Evolutionary conservation across 2,113 vertebrate species (phyloP), one percentile per base, ranked within the genome.

Genomic region (Phyllostomus hastatus): DNA sequence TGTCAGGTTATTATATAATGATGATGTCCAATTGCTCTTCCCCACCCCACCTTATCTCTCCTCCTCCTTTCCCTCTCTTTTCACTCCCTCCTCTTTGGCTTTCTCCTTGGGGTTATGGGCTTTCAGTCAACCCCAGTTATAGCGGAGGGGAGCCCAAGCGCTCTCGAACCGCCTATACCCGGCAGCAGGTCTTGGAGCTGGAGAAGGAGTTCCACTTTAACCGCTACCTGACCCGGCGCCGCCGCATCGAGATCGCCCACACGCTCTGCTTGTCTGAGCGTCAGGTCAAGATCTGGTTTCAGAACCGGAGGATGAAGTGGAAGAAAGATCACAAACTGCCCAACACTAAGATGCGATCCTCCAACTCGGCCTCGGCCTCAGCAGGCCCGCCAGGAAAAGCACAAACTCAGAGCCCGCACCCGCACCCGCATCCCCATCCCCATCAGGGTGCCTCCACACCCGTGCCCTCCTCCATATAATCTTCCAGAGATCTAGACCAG

Each of bases 171-270:
- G 99, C 99, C 98, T 99, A 99, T 98, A 99, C 99, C 98, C 99
- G 99, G 98, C 99, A 99, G 98, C 99, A 99, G 98, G 99, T 99
- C 98, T 99, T 99, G 98, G 99, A 99, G 99, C 99, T 99, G 98
- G 99, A 99, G 98, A 99, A 99, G 98, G 99, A 99, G 98, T 99
- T 99, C 97, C 99, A 99, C 97, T 99, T 99, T 98, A 99, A 99
- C 98, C 99, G 99, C 96, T 99, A 99, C 99, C 99, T 99, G 99
- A 99, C 99, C 98, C 99, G 99, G 98, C 99, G 99, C 97, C 99
- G 99, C 98, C 99, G 99, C 97, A 99, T 99, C 98, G 99, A 99
- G 98, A 99, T 99, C 91, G 99, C 99, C 5, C 99, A 99, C 98
- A 99, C 99, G 0, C 99, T 99, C 98, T 99, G 99, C 97, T 98